Evolutionary conservation across 2,113 vertebrate species (phyloP).

Genomic region (Diphyllodes magnificus): DNA sequence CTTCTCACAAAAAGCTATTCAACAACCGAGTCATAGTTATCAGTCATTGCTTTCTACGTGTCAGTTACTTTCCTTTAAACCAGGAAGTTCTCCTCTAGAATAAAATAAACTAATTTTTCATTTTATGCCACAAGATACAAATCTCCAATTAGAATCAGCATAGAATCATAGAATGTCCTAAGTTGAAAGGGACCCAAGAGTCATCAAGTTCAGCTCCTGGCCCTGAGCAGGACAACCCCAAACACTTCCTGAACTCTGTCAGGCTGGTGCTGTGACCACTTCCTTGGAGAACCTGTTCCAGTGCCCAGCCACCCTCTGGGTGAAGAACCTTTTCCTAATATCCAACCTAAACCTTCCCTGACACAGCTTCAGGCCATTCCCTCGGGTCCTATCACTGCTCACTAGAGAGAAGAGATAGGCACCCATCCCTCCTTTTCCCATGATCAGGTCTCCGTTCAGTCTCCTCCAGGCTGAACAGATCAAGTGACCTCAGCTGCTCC

Average conservation of each 20-base stretch:
- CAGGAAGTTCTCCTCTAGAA: background rate
- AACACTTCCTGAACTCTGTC: background rate
- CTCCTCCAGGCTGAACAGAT: background rate
- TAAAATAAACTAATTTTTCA: background rate
- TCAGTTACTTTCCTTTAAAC: background rate
- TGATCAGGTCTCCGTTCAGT: background rate
- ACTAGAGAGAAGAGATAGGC: background rate
- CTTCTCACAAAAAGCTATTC: background rate
- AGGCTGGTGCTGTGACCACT: background rate
- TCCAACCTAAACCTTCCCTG: background rate
- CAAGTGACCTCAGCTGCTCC: background rate
- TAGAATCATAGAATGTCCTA: background rate
- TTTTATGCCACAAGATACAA: background rate
- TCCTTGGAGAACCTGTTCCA: background rate
- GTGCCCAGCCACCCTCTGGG: no score
- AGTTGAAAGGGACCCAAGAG: background rate
- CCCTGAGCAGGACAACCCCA: background rate
- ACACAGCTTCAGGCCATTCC: background rate
- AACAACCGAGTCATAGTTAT: background rate
- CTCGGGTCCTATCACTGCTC: background rate
- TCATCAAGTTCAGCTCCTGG: background rate
- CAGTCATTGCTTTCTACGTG: background rate
- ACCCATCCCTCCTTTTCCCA: background rate
- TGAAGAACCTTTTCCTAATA: background rate
- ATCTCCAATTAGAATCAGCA: background rate